A percentile compares a stretch with the other conserved stretches of the same genome.
Evolutionary conservation across 2,888 invertebrate genomes (phyloP).

Genomic region (Xestia ashworthii): DNA sequence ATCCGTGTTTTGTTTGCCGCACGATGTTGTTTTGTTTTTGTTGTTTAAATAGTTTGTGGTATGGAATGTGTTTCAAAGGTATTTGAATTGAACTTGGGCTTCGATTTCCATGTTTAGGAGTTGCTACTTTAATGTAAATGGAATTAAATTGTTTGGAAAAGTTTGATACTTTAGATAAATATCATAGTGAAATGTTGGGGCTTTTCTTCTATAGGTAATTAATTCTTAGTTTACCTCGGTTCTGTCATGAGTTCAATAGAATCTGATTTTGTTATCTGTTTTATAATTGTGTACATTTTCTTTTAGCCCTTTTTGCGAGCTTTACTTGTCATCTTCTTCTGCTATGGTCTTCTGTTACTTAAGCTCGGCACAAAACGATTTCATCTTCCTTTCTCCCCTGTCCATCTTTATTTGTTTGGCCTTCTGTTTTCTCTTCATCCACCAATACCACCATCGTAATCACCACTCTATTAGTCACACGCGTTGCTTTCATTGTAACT

Average conservation of each 20-base stretch:
- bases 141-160: not conserved
- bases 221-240: not conserved
- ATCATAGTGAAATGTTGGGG: not conserved
- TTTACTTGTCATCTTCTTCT: not conserved
- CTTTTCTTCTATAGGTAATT: not conserved
- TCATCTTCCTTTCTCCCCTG: not conserved
- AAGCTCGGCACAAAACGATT: not conserved
- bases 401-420: not conserved
- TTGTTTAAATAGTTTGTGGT: conserved; percentile 41
- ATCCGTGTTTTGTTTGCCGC: conserved; percentile 41
- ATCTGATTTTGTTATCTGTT: not conserved
- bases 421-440: not conserved
- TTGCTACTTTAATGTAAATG: not conserved
- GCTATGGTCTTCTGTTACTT: too few species aligned
- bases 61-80: conserved; percentile 33
- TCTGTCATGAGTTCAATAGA: not conserved
- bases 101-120: not conserved
- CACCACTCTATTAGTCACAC: not conserved
- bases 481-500: not conserved
- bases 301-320: not conserved
- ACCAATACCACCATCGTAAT: not conserved
- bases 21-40: conserved; percentile 43
- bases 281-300: not conserved
- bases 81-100: conserved; percentile 13
- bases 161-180: not conserved